Conservation (phyloP, 2,113 vertebrate species). For the Sturnira hondurensis region DNA sequence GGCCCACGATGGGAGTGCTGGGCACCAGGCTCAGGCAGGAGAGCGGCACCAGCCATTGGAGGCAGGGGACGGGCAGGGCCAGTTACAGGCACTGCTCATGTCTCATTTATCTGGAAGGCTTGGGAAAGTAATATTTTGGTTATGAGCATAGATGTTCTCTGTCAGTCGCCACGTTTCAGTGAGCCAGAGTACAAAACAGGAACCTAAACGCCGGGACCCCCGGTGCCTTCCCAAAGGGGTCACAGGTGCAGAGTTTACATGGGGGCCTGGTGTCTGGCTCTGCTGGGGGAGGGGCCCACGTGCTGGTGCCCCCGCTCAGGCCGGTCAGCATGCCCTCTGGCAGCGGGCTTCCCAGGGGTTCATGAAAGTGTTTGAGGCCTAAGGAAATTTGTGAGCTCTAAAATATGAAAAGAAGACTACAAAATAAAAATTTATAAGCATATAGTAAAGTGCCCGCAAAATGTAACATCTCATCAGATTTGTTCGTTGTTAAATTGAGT, state of each 20-base stretch:
- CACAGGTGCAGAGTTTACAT: background rate
- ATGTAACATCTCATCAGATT: slow-evolving; percentile 46
- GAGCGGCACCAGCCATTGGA: background rate
- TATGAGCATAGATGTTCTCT: background rate
- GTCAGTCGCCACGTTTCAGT: background rate
- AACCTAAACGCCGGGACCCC: background rate
- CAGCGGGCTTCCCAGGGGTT: background rate
- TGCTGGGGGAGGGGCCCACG: background rate
- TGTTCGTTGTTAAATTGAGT: slow-evolving; percentile 41
- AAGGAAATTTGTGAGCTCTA: slow-evolving; percentile 2
- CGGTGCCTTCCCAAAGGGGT: background rate
- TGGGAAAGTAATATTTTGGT: background rate
- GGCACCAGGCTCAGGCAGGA: background rate
- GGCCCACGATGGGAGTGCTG: background rate
- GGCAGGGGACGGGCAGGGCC: background rate
- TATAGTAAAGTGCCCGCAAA: slow-evolving; percentile 37
- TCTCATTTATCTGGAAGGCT: background rate
- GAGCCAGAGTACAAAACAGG: background rate
- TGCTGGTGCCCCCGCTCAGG: background rate
- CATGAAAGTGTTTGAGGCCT: slow-evolving; percentile 1
- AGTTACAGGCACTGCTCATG: background rate
- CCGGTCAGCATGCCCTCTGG: too few relatives aligned
- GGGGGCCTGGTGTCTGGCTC: background rate
- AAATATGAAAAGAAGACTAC: slow-evolving; percentile 39
- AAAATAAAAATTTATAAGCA: slow-evolving; percentile 44